Percentiles rank a stretch among this genome's conserved stretches.
These are phyloP conservation scores for Sinocyclocheilus rhinocerous DNA, from an alignment of 2,113 vertebrate genomes.

Conservation along the genomic window DNA sequence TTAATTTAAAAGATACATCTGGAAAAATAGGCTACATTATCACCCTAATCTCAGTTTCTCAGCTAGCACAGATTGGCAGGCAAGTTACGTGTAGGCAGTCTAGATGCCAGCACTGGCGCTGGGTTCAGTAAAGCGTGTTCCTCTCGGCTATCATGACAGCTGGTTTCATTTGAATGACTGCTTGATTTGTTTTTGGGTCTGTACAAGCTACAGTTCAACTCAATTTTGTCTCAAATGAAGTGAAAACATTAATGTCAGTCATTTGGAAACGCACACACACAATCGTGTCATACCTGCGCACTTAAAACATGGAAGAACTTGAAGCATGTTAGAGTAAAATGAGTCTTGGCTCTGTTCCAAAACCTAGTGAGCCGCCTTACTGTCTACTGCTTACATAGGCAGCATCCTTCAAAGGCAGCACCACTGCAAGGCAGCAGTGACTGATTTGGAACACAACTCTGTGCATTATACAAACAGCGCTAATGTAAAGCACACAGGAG, in stretches of 20 bases:
- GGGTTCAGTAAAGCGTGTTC: neutral
- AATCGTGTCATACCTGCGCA: neutral
- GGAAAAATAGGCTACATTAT: neutral
- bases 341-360: neutral
- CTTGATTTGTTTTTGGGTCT: neutral
- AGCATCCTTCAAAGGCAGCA: neutral
- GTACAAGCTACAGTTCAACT: conserved; percentile 20
- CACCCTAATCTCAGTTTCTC: neutral
- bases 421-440: neutral
- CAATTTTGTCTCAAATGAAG: neutral
- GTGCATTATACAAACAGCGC: neutral
- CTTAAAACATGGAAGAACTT: neutral
- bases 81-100: neutral
- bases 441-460: neutral
- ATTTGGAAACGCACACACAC: neutral
- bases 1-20: neutral
- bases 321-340: neutral
- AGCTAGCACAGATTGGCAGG: conserved; percentile 11
- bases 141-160: conserved; percentile 24
- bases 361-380: neutral
- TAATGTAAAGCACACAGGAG: neutral
- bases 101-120: conserved; percentile 14
- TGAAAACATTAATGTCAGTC: neutral
- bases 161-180: conserved; percentile 28
- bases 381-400: neutral